phyloP scores from a whole-genome alignment of 2,888 invertebrate genomes.

The Latheticus oryzae region DNA sequence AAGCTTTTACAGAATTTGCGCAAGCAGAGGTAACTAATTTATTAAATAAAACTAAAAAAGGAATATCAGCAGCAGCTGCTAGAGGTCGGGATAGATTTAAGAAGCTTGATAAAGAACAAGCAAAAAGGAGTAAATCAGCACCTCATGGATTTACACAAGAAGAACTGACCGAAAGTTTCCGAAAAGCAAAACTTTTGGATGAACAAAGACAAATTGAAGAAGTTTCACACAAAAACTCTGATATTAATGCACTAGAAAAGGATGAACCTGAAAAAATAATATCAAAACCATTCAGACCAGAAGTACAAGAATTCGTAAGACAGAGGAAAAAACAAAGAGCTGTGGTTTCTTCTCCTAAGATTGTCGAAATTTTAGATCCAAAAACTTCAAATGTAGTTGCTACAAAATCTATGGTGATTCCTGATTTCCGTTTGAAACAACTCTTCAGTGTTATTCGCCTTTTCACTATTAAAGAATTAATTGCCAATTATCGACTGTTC shows the following conservation, averaged over 20 bases:
- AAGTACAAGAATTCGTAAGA: conserved; percentile 54
- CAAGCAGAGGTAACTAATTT: conserved; percentile 56
- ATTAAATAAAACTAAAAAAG: conserved; percentile 61
- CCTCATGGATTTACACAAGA: conserved; percentile 69
- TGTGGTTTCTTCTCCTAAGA: conserved; percentile 53
- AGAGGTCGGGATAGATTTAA: conserved; percentile 53
- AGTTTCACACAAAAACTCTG: too few species aligned
- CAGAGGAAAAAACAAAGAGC: conserved; percentile 55
- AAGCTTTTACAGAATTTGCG: conserved; percentile 55
- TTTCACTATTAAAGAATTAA: conserved; percentile 63
- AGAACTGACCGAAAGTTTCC: conserved; percentile 69
- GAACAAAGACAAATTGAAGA: not conserved
- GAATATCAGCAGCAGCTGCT: conserved; percentile 52
- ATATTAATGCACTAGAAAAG: too few species aligned
- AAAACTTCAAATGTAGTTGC: conserved; percentile 59
- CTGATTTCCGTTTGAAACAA: conserved; percentile 51
- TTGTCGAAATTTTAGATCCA: conserved; percentile 60
- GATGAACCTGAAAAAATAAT: conserved; percentile 54
- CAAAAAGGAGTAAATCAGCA: conserved; percentile 71
- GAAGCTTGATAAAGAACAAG: conserved; percentile 55
- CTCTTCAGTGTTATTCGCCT: conserved; percentile 51
- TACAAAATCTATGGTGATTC: conserved; percentile 51
- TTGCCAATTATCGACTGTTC: conserved; percentile 70
- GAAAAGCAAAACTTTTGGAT: conserved; percentile 63
- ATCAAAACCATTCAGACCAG: conserved; percentile 57